Base-by-base conservation (phyloP, 2,888 invertebrate species). In the Zhengitettix transpicula region DNA sequence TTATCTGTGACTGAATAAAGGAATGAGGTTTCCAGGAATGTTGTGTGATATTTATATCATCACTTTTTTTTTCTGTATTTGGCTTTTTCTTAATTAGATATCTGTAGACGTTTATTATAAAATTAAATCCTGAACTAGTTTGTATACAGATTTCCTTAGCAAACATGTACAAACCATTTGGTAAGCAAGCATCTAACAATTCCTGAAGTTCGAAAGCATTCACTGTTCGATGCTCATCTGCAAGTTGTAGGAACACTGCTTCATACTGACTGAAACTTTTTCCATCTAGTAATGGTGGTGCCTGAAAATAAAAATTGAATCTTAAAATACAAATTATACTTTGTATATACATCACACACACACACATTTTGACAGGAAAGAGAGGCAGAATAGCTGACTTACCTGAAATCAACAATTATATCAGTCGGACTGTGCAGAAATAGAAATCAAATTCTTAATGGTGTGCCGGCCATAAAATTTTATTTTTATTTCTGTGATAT, bases 191-290 rank as follows among this genome's bases (percentile, higher is more conserved):
- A 68, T 94, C 93, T 41, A 94, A 73, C 16, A 94, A 74, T 70
- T 94, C 94, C 72, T 93, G 92, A 9, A 94, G 76, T 71, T 93
- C 93, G 69, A 93, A 94, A 7, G 91, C 87, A 68, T 92, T 91
- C 40, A 94, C 89, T 0, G 92, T 89, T 68, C 85, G 79, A 69
- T 92, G 91, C 69, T 94, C 93, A 71, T 94, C 93, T 0, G 93
- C 92, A 63, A 93, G 72, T 69, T 93, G 91, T 62, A 93, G 76
- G 70, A 94, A 94, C 3, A 93, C 87, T 0, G 89, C 87, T 70
- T 94, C 92, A 71, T 94, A 94, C 69, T 92, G 91, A 56, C 82
- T 81, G 67, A 89, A 86, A 67, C 84, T 85, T 70, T 84, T 85
- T 0, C 82, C 81, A 11, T 81, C 74, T 1, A 82, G 76, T n/a